Conservation (phyloP, 64 coral and sea anemone species). For the Stichodactyla helianthus region DNA sequence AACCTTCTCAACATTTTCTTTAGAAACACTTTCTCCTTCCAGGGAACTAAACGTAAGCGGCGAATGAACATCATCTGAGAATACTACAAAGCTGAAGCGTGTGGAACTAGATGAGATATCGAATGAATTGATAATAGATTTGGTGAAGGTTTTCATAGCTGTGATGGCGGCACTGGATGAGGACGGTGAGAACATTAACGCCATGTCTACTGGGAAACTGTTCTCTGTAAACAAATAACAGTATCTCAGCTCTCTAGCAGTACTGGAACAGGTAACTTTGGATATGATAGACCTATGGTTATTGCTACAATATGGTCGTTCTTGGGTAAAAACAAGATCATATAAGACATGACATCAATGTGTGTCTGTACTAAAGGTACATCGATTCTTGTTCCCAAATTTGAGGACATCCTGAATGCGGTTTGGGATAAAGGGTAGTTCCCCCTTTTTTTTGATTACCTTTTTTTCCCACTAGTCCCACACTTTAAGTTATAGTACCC, state of each 20-base stretch:
- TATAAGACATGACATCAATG: too few species aligned
- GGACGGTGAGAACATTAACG: constrained; percentile 30
- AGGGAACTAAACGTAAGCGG: constrained; percentile 34
- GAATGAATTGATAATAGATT: constrained; percentile 25
- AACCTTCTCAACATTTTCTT: constrained; percentile 11
- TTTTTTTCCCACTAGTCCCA: too few species aligned
- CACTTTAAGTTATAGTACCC: too few species aligned
- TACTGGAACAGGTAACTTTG: too few species aligned
- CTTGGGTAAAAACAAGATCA: too few species aligned
- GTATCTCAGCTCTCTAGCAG: background rate
- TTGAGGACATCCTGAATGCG: too few species aligned
- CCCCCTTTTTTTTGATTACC: too few species aligned
- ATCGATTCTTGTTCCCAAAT: too few species aligned
- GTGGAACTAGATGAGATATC: constrained; percentile 32
- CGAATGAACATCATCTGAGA: constrained; percentile 6
- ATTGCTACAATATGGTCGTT: too few species aligned
- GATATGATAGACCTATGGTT: too few species aligned
- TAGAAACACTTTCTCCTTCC: background rate
- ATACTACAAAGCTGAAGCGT: constrained; percentile 40
- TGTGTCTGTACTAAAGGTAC: too few species aligned
- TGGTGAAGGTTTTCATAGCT: constrained; percentile 20
- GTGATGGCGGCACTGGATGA: background rate
- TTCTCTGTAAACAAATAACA: constrained; percentile 1
- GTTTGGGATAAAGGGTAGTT: too few species aligned
- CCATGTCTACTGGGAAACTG: constrained; percentile 32